phyloP scores from a whole-genome alignment of 2,113 vertebrate genomes.

The Clupea harengus region DNA sequence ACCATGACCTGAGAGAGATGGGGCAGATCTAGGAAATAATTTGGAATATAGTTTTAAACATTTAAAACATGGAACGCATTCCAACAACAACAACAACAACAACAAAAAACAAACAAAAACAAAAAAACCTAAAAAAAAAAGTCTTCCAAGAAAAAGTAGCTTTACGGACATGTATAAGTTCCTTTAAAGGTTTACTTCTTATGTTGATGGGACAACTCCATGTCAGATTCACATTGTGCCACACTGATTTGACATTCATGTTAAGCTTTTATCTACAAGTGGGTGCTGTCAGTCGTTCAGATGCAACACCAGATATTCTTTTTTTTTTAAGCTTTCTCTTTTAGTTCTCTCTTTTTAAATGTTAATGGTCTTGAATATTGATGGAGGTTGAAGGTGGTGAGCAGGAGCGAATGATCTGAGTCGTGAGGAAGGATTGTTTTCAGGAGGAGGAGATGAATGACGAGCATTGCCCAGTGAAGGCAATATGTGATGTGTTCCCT shows the following conservation, averaged over 20 bases:
- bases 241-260: conserved; percentile 66
- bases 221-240: conserved; percentile 61
- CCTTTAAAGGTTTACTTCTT: conserved; percentile 58
- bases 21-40: conserved; percentile 22
- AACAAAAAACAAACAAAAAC: conserved; percentile 49
- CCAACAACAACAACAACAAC: conserved; percentile 49
- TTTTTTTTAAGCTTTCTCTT: conserved; percentile 39
- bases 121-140: conserved; percentile 51
- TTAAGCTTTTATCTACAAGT: conserved; percentile 53
- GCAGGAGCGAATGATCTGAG: background rate
- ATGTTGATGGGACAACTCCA: conserved; percentile 67
- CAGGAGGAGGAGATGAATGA: background rate
- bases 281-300: conserved; percentile 67
- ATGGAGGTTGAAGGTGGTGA: background rate
- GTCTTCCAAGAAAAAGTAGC: conserved; percentile 67
- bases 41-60: background rate
- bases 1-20: conserved; percentile 22
- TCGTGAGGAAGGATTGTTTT: background rate
- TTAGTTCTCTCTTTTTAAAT: conserved; percentile 26
- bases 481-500: conserved; percentile 43
- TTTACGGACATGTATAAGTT: conserved; percentile 48
- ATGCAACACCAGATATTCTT: conserved; percentile 61
- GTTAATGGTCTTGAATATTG: background rate
- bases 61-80: conserved; percentile 64
- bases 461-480: conserved; percentile 51